phyloP scores from a whole-genome alignment of 1,140 invertebrate species.

The Octopus sinensis region DNA sequence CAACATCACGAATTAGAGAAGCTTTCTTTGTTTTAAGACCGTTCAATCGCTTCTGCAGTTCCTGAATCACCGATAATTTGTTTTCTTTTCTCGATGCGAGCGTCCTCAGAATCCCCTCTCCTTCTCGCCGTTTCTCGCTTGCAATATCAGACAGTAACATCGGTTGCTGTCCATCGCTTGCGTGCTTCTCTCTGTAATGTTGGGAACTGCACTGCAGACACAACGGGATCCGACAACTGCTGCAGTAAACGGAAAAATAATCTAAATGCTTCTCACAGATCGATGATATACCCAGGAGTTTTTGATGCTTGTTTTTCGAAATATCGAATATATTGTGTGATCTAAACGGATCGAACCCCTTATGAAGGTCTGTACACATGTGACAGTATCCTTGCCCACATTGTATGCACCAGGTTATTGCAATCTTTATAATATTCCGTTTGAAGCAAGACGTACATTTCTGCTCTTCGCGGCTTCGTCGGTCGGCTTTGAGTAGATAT shows the following conservation, averaged over 20 bases:
- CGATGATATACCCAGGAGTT: neutral
- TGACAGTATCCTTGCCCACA: neutral
- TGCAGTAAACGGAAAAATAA: neutral
- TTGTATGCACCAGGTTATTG: neutral
- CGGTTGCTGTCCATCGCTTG: neutral
- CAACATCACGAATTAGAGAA: neutral
- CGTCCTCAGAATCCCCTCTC: too few species aligned
- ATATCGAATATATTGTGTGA: neutral
- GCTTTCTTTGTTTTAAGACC: neutral
- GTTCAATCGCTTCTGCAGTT: neutral
- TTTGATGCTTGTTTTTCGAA: too few species aligned
- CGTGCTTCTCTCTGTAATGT: neutral
- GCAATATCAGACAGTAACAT: neutral
- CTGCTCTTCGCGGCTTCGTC: neutral
- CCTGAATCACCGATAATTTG: too few species aligned
- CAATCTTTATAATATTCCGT: neutral
- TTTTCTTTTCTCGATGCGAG: too few species aligned
- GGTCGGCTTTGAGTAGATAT: neutral
- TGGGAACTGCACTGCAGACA: neutral
- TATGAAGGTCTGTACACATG: neutral
- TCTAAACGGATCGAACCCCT: neutral
- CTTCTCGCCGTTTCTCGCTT: too few species aligned
- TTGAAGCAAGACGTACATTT: neutral
- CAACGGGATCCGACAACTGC: neutral
- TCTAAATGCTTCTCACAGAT: neutral